phyloP scores from a whole-genome alignment of 2,113 vertebrate genomes.

The Himantopus leucocephalus region DNA sequence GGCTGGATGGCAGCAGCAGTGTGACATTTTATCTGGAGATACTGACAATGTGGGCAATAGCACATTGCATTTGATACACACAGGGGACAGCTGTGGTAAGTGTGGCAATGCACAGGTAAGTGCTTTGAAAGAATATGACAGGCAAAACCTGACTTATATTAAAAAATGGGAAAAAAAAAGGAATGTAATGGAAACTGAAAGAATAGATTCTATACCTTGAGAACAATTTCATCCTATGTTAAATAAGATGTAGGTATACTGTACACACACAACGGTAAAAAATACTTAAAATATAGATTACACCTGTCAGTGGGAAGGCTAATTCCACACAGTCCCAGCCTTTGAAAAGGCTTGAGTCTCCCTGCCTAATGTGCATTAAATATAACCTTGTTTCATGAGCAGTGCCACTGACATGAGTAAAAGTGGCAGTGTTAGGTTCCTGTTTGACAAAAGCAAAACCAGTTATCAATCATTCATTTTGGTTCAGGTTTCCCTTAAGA shows the following conservation, averaged over 20 bases:
- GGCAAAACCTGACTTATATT: constrained; percentile 55
- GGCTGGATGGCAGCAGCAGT: constrained; percentile 6
- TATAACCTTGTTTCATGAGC: not conserved
- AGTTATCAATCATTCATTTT: not conserved
- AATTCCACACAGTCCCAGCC: not conserved
- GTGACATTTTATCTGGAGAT: constrained; percentile 41
- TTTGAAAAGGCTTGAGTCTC: not conserved
- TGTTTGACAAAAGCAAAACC: not conserved
- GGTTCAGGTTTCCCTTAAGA: not conserved
- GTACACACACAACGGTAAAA: not conserved
- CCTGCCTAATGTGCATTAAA: not conserved
- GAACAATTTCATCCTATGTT: not conserved
- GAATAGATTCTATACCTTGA: not conserved
- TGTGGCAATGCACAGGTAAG: not conserved
- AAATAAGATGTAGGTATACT: not conserved
- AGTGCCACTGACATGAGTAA: not conserved
- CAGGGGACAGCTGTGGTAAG: not conserved
- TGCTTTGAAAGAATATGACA: constrained; percentile 21
- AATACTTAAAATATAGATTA: not conserved
- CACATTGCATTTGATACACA: constrained; percentile 33
- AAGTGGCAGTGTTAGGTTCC: not conserved
- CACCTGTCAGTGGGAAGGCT: not conserved
- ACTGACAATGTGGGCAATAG: constrained; percentile 18
- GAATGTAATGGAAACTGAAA: not conserved
- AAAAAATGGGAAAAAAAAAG: not conserved